Evolutionary conservation across 2,888 invertebrate genomes (phyloP), one percentile per base, ranked within the genome.

Genomic region (Trichopria drosophilae): DNA sequence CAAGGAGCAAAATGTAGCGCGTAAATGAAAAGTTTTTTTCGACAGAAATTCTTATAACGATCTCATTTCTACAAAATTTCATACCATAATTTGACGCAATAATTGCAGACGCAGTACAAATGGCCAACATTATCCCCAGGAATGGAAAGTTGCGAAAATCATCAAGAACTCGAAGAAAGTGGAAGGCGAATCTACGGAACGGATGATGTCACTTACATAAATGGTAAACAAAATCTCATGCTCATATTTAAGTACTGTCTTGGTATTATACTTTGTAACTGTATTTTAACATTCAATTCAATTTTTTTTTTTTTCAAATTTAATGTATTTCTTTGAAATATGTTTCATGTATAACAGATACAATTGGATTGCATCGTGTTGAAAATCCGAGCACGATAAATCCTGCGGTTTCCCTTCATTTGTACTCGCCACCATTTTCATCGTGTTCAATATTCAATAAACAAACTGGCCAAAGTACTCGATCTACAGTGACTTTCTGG

Each of bases 361-460:
- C 90, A 1, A 78, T 97, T 60, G 99, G 98, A 0, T 81, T 99
- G 10, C 98, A 99, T 73, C 85, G 97, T 1, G 92, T 99, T 62
- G 96, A 96, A 78, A 99, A 99, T 74, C 83, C 89, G 0, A 94
- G 92, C 7, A 88, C 94, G 69, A 84, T 87, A 0, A 90, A 96
- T 67, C 83, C 87, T 0, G 90, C 96, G 0, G 90, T 97, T 1
- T 94, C 93, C 5, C 79, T 99, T 19, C 99, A 99, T 72, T 82
- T 99, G 3, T 99, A 99, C 77, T 90, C 90, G 61, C 99, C 96
- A 0, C 96, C 96, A 0, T 98, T 93, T 72, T 82, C 86, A 62
- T 79, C 84, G 57, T 99, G 98, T 74, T 82, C 86, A 22, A 86
- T 93, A 22, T 99, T 98, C 72, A 95, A 98, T 69, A 88, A 93